phyloP scores from a whole-genome alignment of 2,113 vertebrate genomes.

The Pogona vitticeps region DNA sequence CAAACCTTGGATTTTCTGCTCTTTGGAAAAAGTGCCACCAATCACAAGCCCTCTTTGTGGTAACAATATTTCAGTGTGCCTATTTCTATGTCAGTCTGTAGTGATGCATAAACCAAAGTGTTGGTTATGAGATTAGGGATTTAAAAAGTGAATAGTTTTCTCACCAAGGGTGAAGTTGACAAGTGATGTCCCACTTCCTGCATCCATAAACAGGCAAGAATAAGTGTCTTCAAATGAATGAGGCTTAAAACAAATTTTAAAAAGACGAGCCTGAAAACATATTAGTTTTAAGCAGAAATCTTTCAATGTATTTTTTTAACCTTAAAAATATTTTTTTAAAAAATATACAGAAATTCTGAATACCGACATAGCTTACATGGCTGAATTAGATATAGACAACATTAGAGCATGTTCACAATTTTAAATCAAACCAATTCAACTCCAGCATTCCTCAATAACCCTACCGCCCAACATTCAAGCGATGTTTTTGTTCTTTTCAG shows the following conservation, averaged over 20 bases:
- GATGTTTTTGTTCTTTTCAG: conserved; percentile 42
- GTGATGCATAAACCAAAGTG: neutral
- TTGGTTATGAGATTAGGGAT: neutral
- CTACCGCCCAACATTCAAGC: conserved; percentile 42
- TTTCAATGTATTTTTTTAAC: conserved; percentile 69
- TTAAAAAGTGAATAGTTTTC: neutral
- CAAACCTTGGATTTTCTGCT: neutral
- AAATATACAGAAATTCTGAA: conserved; percentile 63
- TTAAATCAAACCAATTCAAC: conserved; percentile 44
- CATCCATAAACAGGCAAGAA: neutral
- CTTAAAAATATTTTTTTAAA: conserved; percentile 69
- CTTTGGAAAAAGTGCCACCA: neutral
- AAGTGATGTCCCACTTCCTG: neutral
- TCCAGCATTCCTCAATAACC: conserved; percentile 52
- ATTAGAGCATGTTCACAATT: conserved; percentile 50
- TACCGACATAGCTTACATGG: conserved; percentile 53
- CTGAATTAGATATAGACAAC: conserved; percentile 45
- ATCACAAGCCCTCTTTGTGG: fast-evolving
- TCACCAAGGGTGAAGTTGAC: neutral
- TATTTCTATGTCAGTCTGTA: neutral
- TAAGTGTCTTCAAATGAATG: conserved; percentile 4
- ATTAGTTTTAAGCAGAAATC: conserved; percentile 42
- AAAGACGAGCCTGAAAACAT: neutral
- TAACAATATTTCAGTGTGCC: neutral
- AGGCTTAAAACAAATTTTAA: neutral